phyloP scores from a whole-genome alignment of 2,797 vertebrate genomes.

The Coregonus suidteri region DNA sequence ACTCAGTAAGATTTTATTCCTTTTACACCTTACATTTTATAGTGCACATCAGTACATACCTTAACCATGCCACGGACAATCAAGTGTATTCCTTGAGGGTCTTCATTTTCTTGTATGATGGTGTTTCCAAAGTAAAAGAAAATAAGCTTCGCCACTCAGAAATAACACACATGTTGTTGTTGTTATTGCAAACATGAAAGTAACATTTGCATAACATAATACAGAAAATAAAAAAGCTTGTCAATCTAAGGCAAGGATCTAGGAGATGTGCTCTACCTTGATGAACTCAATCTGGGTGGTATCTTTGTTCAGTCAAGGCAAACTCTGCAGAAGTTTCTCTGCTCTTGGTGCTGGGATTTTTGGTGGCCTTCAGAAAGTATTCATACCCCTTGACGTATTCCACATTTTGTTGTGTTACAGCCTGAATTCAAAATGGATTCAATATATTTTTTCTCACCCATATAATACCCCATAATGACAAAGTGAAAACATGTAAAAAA shows the following conservation, averaged over 20 bases:
- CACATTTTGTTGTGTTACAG: too few relatives aligned
- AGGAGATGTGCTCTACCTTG: conserved; percentile 13
- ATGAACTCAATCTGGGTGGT: conserved; percentile 18
- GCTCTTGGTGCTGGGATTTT: conserved; percentile 15
- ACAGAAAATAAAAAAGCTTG: neutral
- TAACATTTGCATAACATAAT: neutral
- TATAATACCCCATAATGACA: too few relatives aligned
- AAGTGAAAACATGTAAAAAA: too few relatives aligned
- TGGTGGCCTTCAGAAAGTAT: neutral
- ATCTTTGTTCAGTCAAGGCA: conserved; percentile 26
- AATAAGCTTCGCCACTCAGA: conserved; percentile 25
- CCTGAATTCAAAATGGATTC: too few relatives aligned
- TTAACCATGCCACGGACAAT: conserved; percentile 70
- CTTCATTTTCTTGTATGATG: conserved; percentile 61
- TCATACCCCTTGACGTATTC: too few relatives aligned
- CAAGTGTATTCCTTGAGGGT: conserved; percentile 61
- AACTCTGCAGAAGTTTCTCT: conserved; percentile 5
- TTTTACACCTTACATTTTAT: neutral
- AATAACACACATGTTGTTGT: neutral
- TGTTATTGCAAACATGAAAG: neutral
- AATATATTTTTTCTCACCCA: too few relatives aligned
- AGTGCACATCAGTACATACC: conserved; percentile 42
- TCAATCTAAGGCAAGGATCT: conserved; percentile 24
- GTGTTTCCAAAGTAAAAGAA: conserved; percentile 63
- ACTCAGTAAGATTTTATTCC: neutral